Conservation (phyloP, 2,888 invertebrate genomes). For the Allacma fusca region DNA sequence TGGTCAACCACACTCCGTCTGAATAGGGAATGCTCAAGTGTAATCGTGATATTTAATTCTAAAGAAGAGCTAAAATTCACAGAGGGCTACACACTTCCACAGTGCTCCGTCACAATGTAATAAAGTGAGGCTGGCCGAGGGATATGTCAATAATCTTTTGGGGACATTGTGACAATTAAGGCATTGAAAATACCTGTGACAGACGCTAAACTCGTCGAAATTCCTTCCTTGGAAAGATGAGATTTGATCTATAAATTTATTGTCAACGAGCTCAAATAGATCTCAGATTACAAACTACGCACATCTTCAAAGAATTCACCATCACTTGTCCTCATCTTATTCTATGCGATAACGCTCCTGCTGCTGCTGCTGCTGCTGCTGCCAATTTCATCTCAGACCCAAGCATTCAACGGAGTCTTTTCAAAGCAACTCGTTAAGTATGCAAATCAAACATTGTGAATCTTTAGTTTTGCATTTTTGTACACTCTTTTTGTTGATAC, state of each 20-base stretch:
- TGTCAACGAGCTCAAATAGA: conserved; percentile 16
- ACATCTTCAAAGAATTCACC: not conserved
- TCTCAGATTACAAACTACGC: not conserved
- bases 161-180: conserved; percentile 8
- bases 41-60: not conserved
- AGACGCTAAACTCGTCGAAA: not conserved
- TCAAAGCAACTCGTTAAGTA: conserved; percentile 1
- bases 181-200: not conserved
- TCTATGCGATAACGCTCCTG: not conserved
- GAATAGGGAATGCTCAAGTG: not conserved
- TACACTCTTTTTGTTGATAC: too few species aligned
- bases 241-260: not conserved
- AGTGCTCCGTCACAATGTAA: too few species aligned
- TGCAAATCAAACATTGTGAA: conserved; percentile 30
- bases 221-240: not conserved
- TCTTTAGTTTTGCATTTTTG: not conserved
- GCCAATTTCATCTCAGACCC: not conserved
- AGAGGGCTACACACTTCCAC: too few species aligned
- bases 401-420: not conserved
- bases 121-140: not conserved
- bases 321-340: too few species aligned
- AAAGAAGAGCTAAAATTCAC: not conserved
- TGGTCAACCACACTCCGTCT: not conserved
- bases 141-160: not conserved
- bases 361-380: too few species aligned